phyloP scores from a whole-genome alignment of 2,113 vertebrate species.

The Hiodon alosoides region DNA sequence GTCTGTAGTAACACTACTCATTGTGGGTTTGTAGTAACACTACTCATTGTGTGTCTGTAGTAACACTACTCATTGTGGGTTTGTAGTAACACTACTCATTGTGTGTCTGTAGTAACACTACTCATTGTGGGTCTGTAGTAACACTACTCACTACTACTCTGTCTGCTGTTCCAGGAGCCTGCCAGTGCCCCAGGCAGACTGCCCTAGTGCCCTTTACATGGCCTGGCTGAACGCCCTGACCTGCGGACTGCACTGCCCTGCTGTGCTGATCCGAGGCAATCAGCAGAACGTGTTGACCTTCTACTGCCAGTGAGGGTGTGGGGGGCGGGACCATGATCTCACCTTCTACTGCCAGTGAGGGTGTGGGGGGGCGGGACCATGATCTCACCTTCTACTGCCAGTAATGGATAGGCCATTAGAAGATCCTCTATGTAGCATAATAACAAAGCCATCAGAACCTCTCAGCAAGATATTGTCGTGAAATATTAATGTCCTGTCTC shows the following conservation, averaged over 20 bases:
- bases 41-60: background rate
- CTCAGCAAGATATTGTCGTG: background rate
- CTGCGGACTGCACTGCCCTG: conserved; percentile 51
- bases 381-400: background rate
- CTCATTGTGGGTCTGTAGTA: background rate
- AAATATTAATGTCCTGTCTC: too few species aligned
- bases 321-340: too few species aligned
- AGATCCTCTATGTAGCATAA: too few species aligned
- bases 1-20: background rate
- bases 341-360: background rate
- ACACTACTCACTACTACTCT: background rate
- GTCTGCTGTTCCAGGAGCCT: conserved; percentile 50
- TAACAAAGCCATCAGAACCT: too few species aligned
- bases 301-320: conserved; percentile 57
- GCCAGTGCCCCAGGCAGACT: conserved; percentile 52
- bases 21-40: background rate
- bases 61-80: background rate
- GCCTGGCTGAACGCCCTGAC: conserved; percentile 62
- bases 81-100: background rate
- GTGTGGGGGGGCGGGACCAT: background rate
- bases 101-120: background rate
- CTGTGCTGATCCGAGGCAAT: conserved; percentile 59
- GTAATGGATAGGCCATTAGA: background rate
- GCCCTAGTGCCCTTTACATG: conserved; percentile 61
- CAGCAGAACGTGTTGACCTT: conserved; percentile 62